These are phyloP conservation scores for Hymenochirus boettgeri DNA, from an alignment of 2,113 vertebrate genomes.

Conservation along the genomic window DNA sequence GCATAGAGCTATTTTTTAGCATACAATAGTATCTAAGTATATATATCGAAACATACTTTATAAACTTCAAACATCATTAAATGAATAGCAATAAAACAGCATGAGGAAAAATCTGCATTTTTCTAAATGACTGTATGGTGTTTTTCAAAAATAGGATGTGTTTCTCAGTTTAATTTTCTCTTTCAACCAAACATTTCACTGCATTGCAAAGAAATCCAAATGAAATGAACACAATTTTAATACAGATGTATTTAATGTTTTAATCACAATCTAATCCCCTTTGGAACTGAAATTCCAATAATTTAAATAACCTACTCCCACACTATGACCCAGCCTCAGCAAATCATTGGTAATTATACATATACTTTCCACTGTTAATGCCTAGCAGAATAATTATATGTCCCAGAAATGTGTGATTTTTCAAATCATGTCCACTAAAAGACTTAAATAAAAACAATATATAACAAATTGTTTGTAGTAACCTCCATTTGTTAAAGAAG, in stretches of 20 bases:
- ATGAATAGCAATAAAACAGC: conserved; percentile 7
- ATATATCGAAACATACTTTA: too few relatives aligned
- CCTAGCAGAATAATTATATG: conserved; percentile 18
- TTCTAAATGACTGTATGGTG: conserved; percentile 12
- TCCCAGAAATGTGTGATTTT: conserved; percentile 1
- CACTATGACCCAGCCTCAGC: conserved; percentile 6
- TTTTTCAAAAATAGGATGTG: conserved; percentile 8
- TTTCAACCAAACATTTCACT: conserved; percentile 17
- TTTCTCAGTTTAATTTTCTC: conserved; percentile 10
- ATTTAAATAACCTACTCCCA: conserved; percentile 16
- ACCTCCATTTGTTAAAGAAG: not conserved
- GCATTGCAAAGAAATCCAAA: conserved; percentile 1
- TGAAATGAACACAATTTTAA: conserved; percentile 9
- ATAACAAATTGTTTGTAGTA: not conserved
- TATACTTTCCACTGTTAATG: conserved; percentile 10
- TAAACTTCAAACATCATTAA: too few relatives aligned
- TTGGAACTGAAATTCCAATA: conserved; percentile 16
- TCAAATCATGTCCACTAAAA: conserved; percentile 2
- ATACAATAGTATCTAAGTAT: too few relatives aligned
- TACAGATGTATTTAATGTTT: conserved; percentile 18
- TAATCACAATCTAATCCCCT: conserved; percentile 20
- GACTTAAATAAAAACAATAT: not conserved
- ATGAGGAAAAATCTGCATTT: not conserved
- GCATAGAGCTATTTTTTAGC: too few relatives aligned
- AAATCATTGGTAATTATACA: conserved; percentile 27